A percentile compares a stretch with the other conserved stretches of the same genome.
Conservation (phyloP, 2,113 vertebrate genomes). For the Nycticryphes semicollaris region DNA sequence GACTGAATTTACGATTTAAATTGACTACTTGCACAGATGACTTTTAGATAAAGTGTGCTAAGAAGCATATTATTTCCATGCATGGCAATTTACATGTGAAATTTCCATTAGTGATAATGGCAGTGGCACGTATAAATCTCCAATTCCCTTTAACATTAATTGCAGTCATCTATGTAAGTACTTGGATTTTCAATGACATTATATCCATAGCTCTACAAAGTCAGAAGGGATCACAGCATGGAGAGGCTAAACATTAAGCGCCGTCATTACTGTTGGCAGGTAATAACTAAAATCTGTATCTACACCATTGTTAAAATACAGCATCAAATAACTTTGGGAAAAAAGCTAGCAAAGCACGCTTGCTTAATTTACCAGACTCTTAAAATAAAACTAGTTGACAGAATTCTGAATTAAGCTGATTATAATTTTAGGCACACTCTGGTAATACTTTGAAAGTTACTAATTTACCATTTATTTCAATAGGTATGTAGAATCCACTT, state of each 20-base stretch:
- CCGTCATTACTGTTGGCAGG: conserved; percentile 10
- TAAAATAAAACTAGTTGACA: conserved; percentile 39
- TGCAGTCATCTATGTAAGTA: conserved; percentile 45
- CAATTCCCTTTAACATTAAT: conserved; percentile 56
- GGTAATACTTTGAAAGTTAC: background rate
- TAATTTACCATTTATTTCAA: background rate
- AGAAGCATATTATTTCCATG: conserved; percentile 54
- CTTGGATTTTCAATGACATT: conserved; percentile 49
- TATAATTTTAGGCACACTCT: conserved; percentile 2
- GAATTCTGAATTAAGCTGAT: conserved; percentile 42
- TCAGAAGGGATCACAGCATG: conserved; percentile 27
- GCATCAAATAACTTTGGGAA: background rate
- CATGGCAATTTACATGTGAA: conserved; percentile 64
- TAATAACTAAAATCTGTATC: conserved; percentile 35
- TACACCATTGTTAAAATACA: background rate
- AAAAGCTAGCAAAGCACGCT: background rate
- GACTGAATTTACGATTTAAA: conserved; percentile 21
- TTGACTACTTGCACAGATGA: conserved; percentile 30
- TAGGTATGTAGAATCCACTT: background rate
- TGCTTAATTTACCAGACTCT: conserved; percentile 21
- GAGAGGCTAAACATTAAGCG: conserved; percentile 31
- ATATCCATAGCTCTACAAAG: background rate
- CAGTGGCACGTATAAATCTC: conserved; percentile 24
- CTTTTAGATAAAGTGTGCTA: conserved; percentile 24
- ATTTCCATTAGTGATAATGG: conserved; percentile 63